Conservation (phyloP, 2,888 invertebrate genomes). For the Dusona sp. region DNA sequence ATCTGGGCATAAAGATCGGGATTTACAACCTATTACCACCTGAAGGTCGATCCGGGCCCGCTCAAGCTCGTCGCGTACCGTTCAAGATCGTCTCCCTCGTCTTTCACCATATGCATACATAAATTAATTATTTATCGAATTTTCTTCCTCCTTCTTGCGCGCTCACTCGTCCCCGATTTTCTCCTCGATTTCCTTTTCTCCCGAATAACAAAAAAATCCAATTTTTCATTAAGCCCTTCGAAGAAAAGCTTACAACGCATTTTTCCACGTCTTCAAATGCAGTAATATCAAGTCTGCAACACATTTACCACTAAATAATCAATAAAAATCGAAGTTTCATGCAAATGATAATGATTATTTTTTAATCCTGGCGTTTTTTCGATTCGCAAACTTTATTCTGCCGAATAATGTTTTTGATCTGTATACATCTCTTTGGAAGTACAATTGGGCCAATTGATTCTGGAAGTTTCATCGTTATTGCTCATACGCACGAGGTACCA, state of each 20-base stretch:
- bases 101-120: conserved; percentile 7
- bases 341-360: neutral
- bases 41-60: conserved; percentile 68
- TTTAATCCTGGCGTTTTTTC: neutral
- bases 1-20: conserved; percentile 73
- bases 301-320: no score
- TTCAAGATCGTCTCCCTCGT: conserved; percentile 60
- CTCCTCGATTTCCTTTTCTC: conserved; percentile 13
- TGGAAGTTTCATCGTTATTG: conserved; percentile 53
- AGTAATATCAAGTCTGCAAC: neutral
- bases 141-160: conserved; percentile 49
- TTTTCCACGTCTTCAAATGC: neutral
- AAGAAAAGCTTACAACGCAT: neutral
- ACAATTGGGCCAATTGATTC: conserved; percentile 13
- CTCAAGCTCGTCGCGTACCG: conserved; percentile 59
- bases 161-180: conserved; percentile 28
- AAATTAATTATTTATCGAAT: conserved; percentile 19
- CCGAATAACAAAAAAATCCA: neutral
- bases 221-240: neutral
- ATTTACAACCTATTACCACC: conserved; percentile 74
- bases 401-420: neutral
- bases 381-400: neutral
- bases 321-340: neutral
- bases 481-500: conserved; percentile 25
- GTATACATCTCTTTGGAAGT: neutral